Base-by-base conservation (phyloP, 2,113 vertebrate species). In the Nothoprocta pentlandii region DNA sequence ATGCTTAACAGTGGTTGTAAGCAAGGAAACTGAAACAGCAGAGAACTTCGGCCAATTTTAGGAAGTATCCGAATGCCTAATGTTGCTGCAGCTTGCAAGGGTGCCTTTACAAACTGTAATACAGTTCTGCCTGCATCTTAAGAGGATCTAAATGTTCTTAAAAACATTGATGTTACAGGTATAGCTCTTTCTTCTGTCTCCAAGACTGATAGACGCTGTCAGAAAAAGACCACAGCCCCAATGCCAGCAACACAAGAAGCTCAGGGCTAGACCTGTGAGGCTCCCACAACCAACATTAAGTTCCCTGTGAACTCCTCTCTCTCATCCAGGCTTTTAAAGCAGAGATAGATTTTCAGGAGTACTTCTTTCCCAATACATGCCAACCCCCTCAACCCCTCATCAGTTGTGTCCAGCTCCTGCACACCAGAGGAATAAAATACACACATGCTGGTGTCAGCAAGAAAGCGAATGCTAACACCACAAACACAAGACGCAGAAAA, bases 1-100 rank as follows among this genome's bases (percentile, higher is more conserved):
- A 89, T 39, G 84, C 90, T 90, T 90, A 94, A 93, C 73, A 90
- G 66, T 49, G 10, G 49, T 56, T 47, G 26, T 53, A 91, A 70
- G 79, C 12, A 47, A 44, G 44, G 62, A 90, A 96, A 90, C 4
- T 68, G 54, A 36, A 91, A 51, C 8, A 68, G 64, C n/a, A 73
- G 12, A 83, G 47, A 91, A 68, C 44, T 56, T 74, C 16, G 67
- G 77, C 77, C 64, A 75, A 26, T 42, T 67, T 92, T 13, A 32
- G 68, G 64, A 77, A 4, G 3, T 54, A 56, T 70, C 47, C 42
- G 47, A 94, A 68, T 25, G 64, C 66, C 64, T 94, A 58, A 95
- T 4, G 7, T 75, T 75, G 62, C 8, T 58, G 36, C 16, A 56
- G 47, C 64, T 84, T 76, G 69, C 86, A 91, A 25, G 89, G 91